Evolutionary conservation across 2,113 vertebrate genomes (phyloP), one percentile per base, ranked within the genome.

Genomic region (Zingel zingel): DNA sequence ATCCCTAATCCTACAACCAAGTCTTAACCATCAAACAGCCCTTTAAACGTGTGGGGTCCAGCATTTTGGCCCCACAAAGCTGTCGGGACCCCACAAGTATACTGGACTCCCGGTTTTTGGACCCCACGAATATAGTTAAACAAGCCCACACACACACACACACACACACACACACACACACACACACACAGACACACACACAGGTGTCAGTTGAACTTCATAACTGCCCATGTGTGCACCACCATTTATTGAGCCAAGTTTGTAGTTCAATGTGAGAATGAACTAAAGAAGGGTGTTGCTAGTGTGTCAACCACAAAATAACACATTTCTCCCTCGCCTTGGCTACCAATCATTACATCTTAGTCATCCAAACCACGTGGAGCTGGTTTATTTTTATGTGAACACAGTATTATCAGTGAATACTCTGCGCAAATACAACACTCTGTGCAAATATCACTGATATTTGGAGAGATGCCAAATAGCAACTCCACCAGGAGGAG

Each of bases 281-380:
- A 82, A 84, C 48, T 16, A 36, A 7, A 51, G 3, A 48, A 25
- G n/a, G 79, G 74, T 74, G 80, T 33, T 62, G 51, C 69, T 65
- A 45, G 21, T 77, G 54, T 30, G 82, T 59, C 65, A 69, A 30
- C 64, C 67, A 33, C 45, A 59, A 48, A 68, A 85, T 65, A 64
- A 77, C 77, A 88, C 64, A 61, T 68, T 81, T 80, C 62, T 75
- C 65, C 36, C 82, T 72, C 30, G 11, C 50, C 65, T 63, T 56
- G 58, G 77, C 15, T 9, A 0, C 30, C n/a, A 1, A 14, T 56
- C 47, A 25, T 64, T 43, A 36, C 19, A 23, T 64, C 39, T 71
- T n/a, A 62, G 39, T 54, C 77, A 33, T 77, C 33, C 43, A 51
- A 79, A 69, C 66, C 51, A 66, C 9, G 1, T n/a, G 58, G 27